phyloP scores from a whole-genome alignment of 2,888 invertebrate genomes.

The Itoplectis maculator region DNA sequence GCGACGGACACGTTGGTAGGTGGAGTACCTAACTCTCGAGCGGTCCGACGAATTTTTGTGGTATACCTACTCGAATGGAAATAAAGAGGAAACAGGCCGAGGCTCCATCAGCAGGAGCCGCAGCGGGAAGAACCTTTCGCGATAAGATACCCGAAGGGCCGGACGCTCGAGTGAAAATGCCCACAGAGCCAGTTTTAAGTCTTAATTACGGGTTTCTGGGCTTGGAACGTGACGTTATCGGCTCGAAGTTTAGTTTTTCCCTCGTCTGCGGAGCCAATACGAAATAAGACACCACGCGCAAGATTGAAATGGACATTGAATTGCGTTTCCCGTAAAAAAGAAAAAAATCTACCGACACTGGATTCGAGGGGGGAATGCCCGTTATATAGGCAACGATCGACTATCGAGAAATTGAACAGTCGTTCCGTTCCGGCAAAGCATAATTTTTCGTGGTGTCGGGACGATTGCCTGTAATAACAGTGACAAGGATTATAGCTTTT shows the following conservation, averaged over 20 bases:
- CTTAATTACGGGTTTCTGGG: slow-evolving; percentile 79
- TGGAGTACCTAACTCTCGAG: slow-evolving; percentile 44
- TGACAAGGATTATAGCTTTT: slow-evolving; percentile 25
- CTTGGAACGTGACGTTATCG: slow-evolving; percentile 72
- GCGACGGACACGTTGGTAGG: slow-evolving; percentile 26
- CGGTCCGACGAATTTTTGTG: slow-evolving; percentile 45
- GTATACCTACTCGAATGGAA: slow-evolving; percentile 47
- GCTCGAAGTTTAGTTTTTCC: slow-evolving; percentile 31
- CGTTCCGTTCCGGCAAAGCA: slow-evolving; percentile 9
- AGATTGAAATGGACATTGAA: slow-evolving; percentile 50
- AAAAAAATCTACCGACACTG: not conserved
- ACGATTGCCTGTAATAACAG: slow-evolving; percentile 47
- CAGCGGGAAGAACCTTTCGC: slow-evolving; percentile 50
- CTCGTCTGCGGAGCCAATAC: slow-evolving; percentile 27
- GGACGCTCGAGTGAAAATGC: slow-evolving; percentile 59
- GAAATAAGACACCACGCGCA: slow-evolving; percentile 31
- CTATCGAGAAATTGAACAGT: slow-evolving; percentile 44
- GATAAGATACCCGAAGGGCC: slow-evolving; percentile 67
- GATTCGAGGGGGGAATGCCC: slow-evolving; percentile 3
- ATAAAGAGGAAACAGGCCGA: slow-evolving; percentile 45
- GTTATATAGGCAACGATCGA: slow-evolving; percentile 21
- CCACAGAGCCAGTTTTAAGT: slow-evolving; percentile 76
- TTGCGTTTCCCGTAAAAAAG: slow-evolving; percentile 52
- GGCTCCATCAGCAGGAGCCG: slow-evolving; percentile 15
- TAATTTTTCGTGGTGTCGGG: slow-evolving; percentile 44